Evolutionary conservation across 2,797 vertebrate species (phyloP).

Genomic region (Notolepis coatsorum): DNA sequence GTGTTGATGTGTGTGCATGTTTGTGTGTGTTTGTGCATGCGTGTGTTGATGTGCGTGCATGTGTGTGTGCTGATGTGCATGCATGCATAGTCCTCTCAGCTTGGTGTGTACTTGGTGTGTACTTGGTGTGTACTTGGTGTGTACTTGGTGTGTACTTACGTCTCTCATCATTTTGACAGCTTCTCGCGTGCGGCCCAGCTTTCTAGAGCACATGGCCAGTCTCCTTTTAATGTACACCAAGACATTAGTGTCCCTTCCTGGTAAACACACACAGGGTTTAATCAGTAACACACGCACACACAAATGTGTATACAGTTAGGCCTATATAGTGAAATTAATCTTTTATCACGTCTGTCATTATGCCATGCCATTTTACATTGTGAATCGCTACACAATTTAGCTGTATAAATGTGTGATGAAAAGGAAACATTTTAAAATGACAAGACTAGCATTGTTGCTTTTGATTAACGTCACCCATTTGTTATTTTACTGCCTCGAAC

Average conservation of each 20-base stretch:
- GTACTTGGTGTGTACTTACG: constrained; percentile 84
- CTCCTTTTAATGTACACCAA: constrained; percentile 98
- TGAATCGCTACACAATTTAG: no score
- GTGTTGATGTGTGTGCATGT: not conserved
- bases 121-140: no score
- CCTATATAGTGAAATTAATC: not conserved
- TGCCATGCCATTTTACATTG: not conserved
- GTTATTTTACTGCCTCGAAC: no score
- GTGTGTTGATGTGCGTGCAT: not conserved
- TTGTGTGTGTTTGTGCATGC: not conserved
- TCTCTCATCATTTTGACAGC: constrained; percentile 99
- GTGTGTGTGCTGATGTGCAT: not conserved
- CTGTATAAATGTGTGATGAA: not conserved
- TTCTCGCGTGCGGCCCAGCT: constrained; percentile 96
- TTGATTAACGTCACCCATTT: no score
- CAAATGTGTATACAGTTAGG: not conserved
- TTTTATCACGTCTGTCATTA: not conserved
- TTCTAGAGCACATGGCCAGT: constrained; percentile 97
- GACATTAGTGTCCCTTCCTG: constrained; percentile 98
- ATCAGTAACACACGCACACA: constrained; percentile 20
- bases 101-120: constrained; percentile 80
- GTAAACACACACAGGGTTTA: constrained; percentile 45
- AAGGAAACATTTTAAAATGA: no score
- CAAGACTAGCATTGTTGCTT: no score
- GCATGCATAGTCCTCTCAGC: not conserved